These are phyloP conservation scores for Tetheella fluctuosa DNA, from an alignment of 2,888 invertebrate genomes.

Conservation along the genomic window DNA sequence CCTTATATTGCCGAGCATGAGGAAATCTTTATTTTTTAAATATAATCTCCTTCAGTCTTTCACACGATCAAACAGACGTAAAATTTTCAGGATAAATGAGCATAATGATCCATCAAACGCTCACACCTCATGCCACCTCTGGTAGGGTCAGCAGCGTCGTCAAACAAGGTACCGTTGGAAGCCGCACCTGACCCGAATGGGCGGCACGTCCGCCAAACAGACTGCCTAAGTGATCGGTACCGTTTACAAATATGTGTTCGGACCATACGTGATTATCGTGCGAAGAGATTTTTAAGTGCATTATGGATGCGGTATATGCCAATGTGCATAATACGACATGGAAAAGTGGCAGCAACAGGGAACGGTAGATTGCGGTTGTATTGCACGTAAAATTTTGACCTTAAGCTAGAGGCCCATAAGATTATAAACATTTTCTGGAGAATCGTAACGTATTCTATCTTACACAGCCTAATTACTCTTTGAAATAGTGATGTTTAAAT, in stretches of 20 bases:
- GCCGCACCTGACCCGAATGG: conserved; percentile 74
- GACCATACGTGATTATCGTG: conserved; percentile 48
- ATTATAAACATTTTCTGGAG: not conserved
- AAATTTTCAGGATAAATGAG: not conserved
- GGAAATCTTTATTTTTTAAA: no score
- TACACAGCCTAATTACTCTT: not conserved
- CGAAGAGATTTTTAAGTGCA: conserved; percentile 19
- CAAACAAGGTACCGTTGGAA: conserved; percentile 79
- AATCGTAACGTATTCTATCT: not conserved
- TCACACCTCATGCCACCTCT: conserved; percentile 32
- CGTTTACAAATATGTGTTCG: conserved; percentile 69
- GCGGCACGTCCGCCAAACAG: conserved; percentile 70
- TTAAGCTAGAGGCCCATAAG: not conserved
- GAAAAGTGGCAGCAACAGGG: not conserved
- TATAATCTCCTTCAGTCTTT: no score
- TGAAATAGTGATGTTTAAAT: not conserved
- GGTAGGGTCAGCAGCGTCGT: conserved; percentile 75
- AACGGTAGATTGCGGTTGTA: not conserved
- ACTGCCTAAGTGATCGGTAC: conserved; percentile 77
- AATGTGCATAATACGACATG: not conserved
- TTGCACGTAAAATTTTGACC: not conserved
- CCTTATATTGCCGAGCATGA: no score
- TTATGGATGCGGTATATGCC: conserved; percentile 32
- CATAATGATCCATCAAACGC: conserved; percentile 24
- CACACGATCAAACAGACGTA: no score